Conservation (phyloP, 1,140 invertebrate genomes). For the Pinna nobilis region DNA sequence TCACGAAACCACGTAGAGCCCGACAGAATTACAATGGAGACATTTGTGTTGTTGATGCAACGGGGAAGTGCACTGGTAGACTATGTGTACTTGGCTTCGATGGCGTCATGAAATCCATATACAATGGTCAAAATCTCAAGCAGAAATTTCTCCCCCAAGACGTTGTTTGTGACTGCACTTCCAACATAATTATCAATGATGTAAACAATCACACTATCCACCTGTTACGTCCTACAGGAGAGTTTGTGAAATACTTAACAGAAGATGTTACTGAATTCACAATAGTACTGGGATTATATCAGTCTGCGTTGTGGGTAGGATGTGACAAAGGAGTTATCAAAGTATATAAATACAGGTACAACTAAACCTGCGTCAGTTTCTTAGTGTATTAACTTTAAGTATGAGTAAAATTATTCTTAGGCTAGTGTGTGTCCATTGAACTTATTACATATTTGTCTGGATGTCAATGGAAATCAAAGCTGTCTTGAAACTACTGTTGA, state of each 20-base stretch:
- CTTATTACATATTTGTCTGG: too few species aligned
- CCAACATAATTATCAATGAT: slow-evolving; percentile 8
- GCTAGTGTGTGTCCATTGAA: too few species aligned
- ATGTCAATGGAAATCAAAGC: too few species aligned
- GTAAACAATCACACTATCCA: not conserved
- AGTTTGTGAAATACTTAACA: not conserved
- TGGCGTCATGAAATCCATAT: not conserved
- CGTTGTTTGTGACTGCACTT: not conserved
- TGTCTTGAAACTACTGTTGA: too few species aligned
- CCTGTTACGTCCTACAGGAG: not conserved
- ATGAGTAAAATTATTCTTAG: too few species aligned
- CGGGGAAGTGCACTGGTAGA: not conserved
- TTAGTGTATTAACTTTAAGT: too few species aligned
- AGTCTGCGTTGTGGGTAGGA: too few species aligned
- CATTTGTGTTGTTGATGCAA: slow-evolving; percentile 6
- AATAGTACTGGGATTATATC: too few species aligned
- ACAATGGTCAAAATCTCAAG: not conserved
- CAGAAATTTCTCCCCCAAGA: not conserved
- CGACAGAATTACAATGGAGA: not conserved
- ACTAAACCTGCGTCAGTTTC: too few species aligned
- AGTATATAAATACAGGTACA: too few species aligned
- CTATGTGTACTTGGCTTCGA: not conserved
- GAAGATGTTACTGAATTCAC: too few species aligned
- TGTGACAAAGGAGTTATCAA: too few species aligned
- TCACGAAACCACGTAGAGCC: not conserved